A percentile compares a stretch with the other conserved stretches of the same genome.
Evolutionary conservation across 2,888 invertebrate genomes (phyloP).

Genomic region (Hemithea aestivaria): DNA sequence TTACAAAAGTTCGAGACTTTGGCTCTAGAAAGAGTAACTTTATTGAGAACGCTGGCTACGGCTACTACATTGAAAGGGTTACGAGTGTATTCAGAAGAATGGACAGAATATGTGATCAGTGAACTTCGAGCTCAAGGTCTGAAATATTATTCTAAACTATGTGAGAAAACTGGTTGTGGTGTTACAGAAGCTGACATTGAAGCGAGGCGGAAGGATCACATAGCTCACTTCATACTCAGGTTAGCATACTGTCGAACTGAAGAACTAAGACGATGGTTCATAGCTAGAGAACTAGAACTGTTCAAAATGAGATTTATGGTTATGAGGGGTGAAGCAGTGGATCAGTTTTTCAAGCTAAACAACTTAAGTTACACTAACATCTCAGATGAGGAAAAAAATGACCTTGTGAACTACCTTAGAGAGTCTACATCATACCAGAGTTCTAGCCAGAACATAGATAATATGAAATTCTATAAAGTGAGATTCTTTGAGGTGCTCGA

Average conservation of each 20-base stretch:
- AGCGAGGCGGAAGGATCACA: conserved; percentile 87
- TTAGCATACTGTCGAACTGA: conserved; percentile 94
- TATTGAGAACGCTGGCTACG: conserved; percentile 87
- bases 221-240: conserved; percentile 95
- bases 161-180: conserved; percentile 75
- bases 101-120: conserved; percentile 80
- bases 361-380: conserved; percentile 84
- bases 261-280: conserved; percentile 92
- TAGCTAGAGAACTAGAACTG: conserved; percentile 92
- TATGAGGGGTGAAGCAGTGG: conserved; percentile 81
- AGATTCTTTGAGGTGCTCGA: conserved; percentile 92
- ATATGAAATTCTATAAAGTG: conserved; percentile 88
- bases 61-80: conserved; percentile 82
- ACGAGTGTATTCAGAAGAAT: conserved; percentile 82
- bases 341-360: conserved; percentile 83
- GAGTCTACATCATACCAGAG: conserved; percentile 80
- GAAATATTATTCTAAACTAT: conserved; percentile 81
- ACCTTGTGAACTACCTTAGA: conserved; percentile 79
- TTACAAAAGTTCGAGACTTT: conserved; percentile 93
- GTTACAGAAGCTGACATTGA: conserved; percentile 81
- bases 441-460: conserved; percentile 79
- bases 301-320: conserved; percentile 89
- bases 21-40: conserved; percentile 89
- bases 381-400: conserved; percentile 82
- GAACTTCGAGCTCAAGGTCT: conserved; percentile 84